These are phyloP conservation scores for Gobionotothen gibberifrons DNA, from an alignment of 2,797 vertebrate genomes.

Conservation along the genomic window DNA sequence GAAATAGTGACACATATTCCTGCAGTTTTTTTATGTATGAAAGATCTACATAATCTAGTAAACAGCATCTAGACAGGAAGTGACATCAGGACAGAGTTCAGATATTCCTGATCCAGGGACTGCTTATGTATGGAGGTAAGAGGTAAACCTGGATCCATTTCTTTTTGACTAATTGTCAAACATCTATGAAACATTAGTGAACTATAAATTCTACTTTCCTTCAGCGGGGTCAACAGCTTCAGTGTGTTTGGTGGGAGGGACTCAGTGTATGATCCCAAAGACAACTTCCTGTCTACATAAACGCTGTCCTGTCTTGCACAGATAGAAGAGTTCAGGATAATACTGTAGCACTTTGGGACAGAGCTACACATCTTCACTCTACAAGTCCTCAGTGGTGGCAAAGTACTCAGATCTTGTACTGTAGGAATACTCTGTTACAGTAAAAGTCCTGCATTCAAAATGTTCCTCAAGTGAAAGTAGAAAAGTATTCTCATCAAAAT, in stretches of 20 bases:
- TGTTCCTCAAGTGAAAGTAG: no score
- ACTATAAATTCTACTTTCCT: neutral
- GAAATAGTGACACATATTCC: no score
- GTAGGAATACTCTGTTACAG: no score
- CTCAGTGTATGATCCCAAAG: neutral
- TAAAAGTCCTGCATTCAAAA: no score
- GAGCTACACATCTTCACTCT: constrained; percentile 16
- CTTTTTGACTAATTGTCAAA: neutral
- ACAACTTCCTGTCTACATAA: constrained; percentile 4
- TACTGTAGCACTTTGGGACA: neutral
- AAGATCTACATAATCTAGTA: neutral
- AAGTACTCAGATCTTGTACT: no score
- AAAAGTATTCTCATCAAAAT: no score
- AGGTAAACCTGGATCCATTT: neutral
- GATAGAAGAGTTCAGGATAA: neutral
- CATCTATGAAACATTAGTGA: neutral
- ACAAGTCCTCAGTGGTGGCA: neutral
- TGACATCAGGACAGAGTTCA: neutral
- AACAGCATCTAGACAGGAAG: neutral
- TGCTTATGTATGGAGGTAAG: neutral
- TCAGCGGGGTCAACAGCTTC: neutral
- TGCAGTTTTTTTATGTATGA: no score
- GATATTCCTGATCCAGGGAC: constrained; percentile 2
- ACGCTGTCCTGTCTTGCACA: neutral
- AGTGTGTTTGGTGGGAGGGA: neutral